These are phyloP conservation scores for Eilema caniola DNA, from an alignment of 2,888 invertebrate species.

Conservation along the genomic window DNA sequence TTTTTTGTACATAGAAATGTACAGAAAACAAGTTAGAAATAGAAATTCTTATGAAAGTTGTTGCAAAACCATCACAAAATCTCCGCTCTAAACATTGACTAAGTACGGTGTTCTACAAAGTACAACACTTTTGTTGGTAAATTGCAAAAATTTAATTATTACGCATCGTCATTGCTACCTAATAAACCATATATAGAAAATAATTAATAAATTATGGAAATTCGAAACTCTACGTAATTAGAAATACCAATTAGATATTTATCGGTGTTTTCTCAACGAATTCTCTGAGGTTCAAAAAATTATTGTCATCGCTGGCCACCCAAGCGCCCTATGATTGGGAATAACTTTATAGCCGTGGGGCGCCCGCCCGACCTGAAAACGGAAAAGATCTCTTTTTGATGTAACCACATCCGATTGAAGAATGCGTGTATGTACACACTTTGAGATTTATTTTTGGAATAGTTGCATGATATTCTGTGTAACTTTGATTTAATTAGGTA, in stretches of 20 bases:
- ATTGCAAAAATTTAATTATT: conserved; percentile 15
- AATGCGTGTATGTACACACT: conserved; percentile 33
- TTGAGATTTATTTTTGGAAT: conserved; percentile 19
- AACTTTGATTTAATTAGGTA: too few relatives aligned
- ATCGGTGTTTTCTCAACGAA: conserved; percentile 69
- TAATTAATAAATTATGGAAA: too few relatives aligned
- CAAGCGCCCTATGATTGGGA: conserved; percentile 66
- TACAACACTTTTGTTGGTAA: not conserved
- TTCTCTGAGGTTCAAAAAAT: conserved; percentile 77
- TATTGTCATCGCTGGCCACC: conserved; percentile 80
- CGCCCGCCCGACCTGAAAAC: conserved; percentile 51
- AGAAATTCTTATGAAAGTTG: not conserved
- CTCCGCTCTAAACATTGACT: too few relatives aligned
- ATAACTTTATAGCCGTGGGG: conserved; percentile 69
- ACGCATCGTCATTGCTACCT: conserved; percentile 3
- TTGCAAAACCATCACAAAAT: not conserved
- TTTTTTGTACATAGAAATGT: too few relatives aligned
- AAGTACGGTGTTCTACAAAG: too few relatives aligned
- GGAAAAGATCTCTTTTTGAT: conserved; percentile 80
- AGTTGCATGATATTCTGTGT: not conserved
- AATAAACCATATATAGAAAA: conserved; percentile 60
- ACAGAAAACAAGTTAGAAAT: not conserved
- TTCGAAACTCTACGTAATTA: conserved; percentile 75
- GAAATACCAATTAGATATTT: conserved; percentile 86
- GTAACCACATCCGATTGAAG: conserved; percentile 77